Evolutionary conservation across 2,113 vertebrate genomes (phyloP).

Genomic region (Diphyllodes magnificus): DNA sequence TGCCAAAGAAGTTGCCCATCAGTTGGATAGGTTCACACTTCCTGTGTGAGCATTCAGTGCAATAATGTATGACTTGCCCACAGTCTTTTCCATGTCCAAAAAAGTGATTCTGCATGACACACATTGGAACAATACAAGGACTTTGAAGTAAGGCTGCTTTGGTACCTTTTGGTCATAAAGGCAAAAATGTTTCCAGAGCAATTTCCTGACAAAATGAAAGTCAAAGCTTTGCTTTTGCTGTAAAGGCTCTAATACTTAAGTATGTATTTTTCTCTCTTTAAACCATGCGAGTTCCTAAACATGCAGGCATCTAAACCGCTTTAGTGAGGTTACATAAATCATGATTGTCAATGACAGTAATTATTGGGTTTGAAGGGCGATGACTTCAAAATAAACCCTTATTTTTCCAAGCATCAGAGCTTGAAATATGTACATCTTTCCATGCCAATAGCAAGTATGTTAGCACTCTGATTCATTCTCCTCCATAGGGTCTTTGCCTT

Average conservation of each 20-base stretch:
- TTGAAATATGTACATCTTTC: background rate
- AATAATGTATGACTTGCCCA: background rate
- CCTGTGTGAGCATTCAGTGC: background rate
- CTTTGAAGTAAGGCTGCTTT: background rate
- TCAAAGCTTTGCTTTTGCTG: background rate
- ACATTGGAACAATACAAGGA: background rate
- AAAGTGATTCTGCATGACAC: background rate
- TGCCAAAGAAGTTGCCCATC: background rate
- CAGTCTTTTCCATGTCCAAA: background rate
- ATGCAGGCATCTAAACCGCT: background rate
- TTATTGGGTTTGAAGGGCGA: background rate
- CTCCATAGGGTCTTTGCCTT: background rate
- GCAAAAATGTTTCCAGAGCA: background rate
- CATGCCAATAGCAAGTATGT: background rate
- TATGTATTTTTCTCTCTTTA: background rate
- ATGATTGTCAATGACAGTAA: background rate
- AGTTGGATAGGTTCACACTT: background rate
- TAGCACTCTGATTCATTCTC: background rate
- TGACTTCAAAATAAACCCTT: slow-evolving; percentile 1
- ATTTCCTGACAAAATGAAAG: background rate
- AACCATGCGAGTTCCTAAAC: background rate
- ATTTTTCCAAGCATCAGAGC: background rate
- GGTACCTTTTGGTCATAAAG: background rate
- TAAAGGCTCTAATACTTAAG: background rate
- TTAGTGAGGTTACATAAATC: background rate